Conservation (phyloP, 2,888 invertebrate species). For the Drosophila mayaguana region DNA sequence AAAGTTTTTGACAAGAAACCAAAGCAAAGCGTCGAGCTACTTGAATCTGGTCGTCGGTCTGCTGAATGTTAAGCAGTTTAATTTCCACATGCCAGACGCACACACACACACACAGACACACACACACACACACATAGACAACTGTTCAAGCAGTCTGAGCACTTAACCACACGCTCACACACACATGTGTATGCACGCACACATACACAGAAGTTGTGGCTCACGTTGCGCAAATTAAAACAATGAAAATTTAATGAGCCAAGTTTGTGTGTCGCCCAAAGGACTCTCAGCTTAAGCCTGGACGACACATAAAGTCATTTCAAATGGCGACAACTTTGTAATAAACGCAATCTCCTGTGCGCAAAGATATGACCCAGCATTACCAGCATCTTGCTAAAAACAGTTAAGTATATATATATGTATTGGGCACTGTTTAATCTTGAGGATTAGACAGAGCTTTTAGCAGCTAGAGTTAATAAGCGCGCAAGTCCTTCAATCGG, state of each 20-base stretch:
- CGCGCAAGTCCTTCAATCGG: background rate
- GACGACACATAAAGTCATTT: slow-evolving; percentile 23
- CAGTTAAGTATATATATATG: background rate
- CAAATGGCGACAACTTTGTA: slow-evolving; percentile 33
- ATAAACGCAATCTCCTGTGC: slow-evolving; percentile 12
- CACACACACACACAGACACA: background rate
- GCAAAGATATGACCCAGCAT: background rate
- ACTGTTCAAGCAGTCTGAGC: slow-evolving; percentile 30
- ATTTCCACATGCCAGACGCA: slow-evolving; percentile 21
- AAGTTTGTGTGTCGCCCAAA: slow-evolving; percentile 40
- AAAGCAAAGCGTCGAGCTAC: slow-evolving; percentile 14
- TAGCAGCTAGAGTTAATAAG: background rate
- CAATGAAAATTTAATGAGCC: slow-evolving; percentile 73
- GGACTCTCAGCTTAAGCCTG: slow-evolving; percentile 22
- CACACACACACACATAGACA: background rate
- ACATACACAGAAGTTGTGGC: background rate
- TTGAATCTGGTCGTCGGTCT: slow-evolving; percentile 11
- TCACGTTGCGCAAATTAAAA: slow-evolving; percentile 66
- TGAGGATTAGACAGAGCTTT: slow-evolving; percentile 2
- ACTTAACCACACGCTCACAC: slow-evolving; percentile 14
- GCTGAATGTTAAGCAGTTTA: slow-evolving; percentile 25
- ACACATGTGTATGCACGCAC: background rate
- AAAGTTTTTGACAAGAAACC: slow-evolving; percentile 37
- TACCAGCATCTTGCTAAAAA: slow-evolving; percentile 1
- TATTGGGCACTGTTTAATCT: background rate